A percentile compares a stretch with the other conserved stretches of the same genome.
These are phyloP conservation scores for Oreotragus oreotragus DNA, from an alignment of 2,113 vertebrate genomes.

Conservation along the genomic window DNA sequence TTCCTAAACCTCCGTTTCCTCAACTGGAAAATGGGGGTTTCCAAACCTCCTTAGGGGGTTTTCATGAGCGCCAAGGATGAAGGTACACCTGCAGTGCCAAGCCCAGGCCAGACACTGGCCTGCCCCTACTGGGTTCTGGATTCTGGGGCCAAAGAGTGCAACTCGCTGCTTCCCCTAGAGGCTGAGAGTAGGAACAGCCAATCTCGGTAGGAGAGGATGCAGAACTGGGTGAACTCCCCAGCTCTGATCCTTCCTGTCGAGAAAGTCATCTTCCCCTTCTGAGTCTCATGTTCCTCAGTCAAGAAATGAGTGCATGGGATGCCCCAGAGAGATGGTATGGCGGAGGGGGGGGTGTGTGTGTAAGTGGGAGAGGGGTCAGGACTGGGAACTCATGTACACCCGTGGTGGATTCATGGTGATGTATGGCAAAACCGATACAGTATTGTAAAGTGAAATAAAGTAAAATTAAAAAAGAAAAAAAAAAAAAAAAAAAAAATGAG, in stretches of 20 bases:
- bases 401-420: no score
- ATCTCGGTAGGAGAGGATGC: accelerated
- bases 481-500: no score
- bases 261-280: not conserved
- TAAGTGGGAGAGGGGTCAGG: no score
- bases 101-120: not conserved
- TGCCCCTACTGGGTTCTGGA: no score
- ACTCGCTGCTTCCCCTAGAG: not conserved
- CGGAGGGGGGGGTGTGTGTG: no score
- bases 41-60: not conserved
- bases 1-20: not conserved
- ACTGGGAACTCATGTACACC: no score
- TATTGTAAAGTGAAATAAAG: no score
- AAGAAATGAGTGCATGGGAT: not conserved
- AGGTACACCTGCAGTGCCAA: accelerated
- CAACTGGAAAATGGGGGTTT: not conserved
- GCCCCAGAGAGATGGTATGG: no score
- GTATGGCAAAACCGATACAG: no score
- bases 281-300: not conserved
- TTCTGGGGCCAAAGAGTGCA: accelerated
- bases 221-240: not conserved
- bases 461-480: no score
- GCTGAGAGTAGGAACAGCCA: accelerated
- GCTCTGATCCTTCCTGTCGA: not conserved
- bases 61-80: accelerated